Conservation (phyloP, 1,140 invertebrate species). For the Habropoda laboriosa region DNA sequence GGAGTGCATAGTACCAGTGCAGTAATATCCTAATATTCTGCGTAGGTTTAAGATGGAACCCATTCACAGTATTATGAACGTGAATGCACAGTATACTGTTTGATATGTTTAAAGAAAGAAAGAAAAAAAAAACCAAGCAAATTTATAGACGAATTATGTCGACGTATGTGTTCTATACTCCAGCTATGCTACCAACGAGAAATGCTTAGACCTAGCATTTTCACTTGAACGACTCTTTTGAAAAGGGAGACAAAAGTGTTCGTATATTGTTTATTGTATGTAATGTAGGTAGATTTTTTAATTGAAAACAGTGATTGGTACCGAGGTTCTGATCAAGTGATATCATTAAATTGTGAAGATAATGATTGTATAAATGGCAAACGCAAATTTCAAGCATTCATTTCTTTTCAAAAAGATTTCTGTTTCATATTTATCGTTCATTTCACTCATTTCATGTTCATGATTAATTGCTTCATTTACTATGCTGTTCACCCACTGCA, state of each 20-base stretch:
- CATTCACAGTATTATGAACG: conserved; percentile 66
- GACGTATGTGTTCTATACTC: conserved; percentile 62
- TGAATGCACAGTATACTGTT: conserved; percentile 54
- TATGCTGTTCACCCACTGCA: not conserved
- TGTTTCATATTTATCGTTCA: not conserved
- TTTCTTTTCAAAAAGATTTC: not conserved
- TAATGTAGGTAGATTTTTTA: conserved; percentile 54
- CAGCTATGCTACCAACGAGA: conserved; percentile 50
- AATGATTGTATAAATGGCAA: conserved; percentile 49
- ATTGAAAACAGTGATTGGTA: conserved; percentile 50
- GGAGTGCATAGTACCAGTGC: conserved; percentile 17
- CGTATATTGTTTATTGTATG: conserved; percentile 58
- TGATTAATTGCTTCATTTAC: not conserved
- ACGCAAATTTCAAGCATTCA: conserved; percentile 37
- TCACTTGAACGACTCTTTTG: conserved; percentile 43
- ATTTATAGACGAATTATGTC: conserved; percentile 52
- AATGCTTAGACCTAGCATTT: conserved; percentile 58
- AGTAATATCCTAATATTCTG: conserved; percentile 52
- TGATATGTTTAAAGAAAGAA: conserved; percentile 49
- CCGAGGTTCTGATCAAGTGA: conserved; percentile 35
- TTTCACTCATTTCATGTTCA: not conserved
- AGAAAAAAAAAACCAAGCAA: not conserved
- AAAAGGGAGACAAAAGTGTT: conserved; percentile 52
- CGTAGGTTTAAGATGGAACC: conserved; percentile 51
- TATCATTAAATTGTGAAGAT: conserved; percentile 35